Conservation (phyloP, 2,888 invertebrate species). For the Coelopa pilipes region DNA sequence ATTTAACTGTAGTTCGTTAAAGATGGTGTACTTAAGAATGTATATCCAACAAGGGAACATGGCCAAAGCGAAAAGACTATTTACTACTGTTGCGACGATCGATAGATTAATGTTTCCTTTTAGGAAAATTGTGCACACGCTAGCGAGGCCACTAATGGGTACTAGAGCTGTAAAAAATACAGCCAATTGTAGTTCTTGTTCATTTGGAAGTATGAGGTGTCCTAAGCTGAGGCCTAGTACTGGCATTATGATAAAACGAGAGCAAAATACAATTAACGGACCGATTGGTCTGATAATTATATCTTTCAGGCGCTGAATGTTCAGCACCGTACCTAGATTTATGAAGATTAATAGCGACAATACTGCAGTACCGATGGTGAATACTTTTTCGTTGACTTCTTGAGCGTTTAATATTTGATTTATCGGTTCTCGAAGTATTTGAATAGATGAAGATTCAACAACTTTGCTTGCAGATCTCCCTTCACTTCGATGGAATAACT, state of each 20-base stretch:
- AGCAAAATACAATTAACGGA: constrained; percentile 78
- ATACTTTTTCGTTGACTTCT: constrained; percentile 70
- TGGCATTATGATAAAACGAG: constrained; percentile 84
- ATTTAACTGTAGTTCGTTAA: constrained; percentile 73
- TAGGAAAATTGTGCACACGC: constrained; percentile 90
- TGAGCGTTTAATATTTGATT: constrained; percentile 45
- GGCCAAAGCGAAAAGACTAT: constrained; percentile 86
- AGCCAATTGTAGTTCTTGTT: constrained; percentile 77
- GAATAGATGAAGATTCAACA: neutral
- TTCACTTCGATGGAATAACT: constrained; percentile 37
- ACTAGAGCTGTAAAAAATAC: constrained; percentile 87
- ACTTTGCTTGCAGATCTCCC: constrained; percentile 37
- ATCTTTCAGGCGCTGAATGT: constrained; percentile 75
- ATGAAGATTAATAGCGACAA: constrained; percentile 82
- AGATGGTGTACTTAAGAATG: constrained; percentile 79
- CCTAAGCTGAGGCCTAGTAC: constrained; percentile 68
- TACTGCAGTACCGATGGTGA: constrained; percentile 76
- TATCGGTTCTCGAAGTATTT: constrained; percentile 32
- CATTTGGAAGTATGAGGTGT: constrained; percentile 71
- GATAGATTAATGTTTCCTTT: constrained; percentile 92
- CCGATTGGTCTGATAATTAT: constrained; percentile 79
- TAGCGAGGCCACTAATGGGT: constrained; percentile 91
- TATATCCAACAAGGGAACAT: constrained; percentile 89
- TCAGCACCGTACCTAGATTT: constrained; percentile 87
- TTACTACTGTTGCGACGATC: constrained; percentile 90